A percentile compares a stretch with the other conserved stretches of the same genome.
Evolutionary conservation across 1,140 invertebrate species (phyloP).

Genomic region (Zaprionus tsacasi): DNA sequence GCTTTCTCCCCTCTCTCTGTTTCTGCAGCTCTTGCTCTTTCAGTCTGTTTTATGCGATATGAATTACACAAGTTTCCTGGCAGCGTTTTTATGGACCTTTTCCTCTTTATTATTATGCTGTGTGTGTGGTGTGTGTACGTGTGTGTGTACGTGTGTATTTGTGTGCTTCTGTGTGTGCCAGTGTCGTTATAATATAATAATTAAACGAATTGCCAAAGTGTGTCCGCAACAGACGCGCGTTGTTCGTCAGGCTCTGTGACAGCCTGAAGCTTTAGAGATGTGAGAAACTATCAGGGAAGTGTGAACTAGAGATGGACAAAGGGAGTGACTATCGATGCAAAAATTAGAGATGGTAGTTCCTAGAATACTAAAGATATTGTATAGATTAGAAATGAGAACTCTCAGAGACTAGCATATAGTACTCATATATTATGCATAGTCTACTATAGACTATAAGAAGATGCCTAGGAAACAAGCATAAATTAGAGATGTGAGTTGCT

Average conservation of each 20-base stretch:
- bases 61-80: slow-evolving; percentile 81
- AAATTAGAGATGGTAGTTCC: too few species aligned
- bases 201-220: slow-evolving; percentile 81
- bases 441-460: too few species aligned
- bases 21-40: slow-evolving; percentile 9
- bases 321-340: not conserved
- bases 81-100: slow-evolving; percentile 76
- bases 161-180: slow-evolving; percentile 23
- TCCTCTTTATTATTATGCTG: slow-evolving; percentile 76
- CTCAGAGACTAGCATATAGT: too few species aligned
- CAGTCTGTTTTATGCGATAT: slow-evolving; percentile 68
- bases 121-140: slow-evolving; percentile 22
- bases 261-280: slow-evolving; percentile 25
- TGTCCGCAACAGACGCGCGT: slow-evolving; percentile 73
- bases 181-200: slow-evolving; percentile 77
- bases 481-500: not conserved
- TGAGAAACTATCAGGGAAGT: not conserved
- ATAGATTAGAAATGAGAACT: too few species aligned
- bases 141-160: slow-evolving; percentile 16
- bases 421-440: too few species aligned
- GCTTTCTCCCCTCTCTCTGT: slow-evolving; percentile 1
- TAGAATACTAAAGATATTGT: too few species aligned
- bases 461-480: too few species aligned
- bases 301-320: slow-evolving; percentile 3
- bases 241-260: slow-evolving; percentile 51